Base-by-base conservation (phyloP, 2,888 invertebrate species). In the Troides oblongomaculatus region DNA sequence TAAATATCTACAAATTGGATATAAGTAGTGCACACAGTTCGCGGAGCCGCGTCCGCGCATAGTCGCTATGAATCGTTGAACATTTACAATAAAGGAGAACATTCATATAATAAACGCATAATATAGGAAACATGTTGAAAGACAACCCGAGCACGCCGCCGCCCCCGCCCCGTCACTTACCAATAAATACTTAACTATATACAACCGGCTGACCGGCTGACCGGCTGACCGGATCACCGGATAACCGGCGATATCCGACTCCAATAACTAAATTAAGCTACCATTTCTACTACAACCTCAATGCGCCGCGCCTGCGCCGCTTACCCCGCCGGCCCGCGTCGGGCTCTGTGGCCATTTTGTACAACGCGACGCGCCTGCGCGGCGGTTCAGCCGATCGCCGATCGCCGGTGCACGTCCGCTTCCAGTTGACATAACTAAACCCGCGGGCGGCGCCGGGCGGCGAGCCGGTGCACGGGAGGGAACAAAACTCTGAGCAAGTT, bases 1-100 rank as follows among this genome's bases (percentile, higher is more conserved):
- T 92, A 92, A 88, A 90, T 92, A 92, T 92, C 92, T 92, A 92
- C 92, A 92, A 90, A 90, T 91, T 86, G 89, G 89, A 90, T 86
- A 85, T 86, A 89, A 86, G 84, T 84, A 89, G 89, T 90, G 90
- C 90, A 87, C 86, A 85, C 90, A 88, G 89, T 87, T 78, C 76
- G 84, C 87, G 85, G 85, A 84, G 84, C 85, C 79, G 80, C 80
- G 81, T 84, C 84, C 87, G 78, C 81, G 83, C 80, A 84, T 77
- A 81, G 78, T 79, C 79, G 81, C 84, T 84, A 84, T 86, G 82
- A 85, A 81, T 83, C 66, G 79, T 81, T 77, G 78, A 91, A 90
- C 90, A 91, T 91, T 91, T 91, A 92, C 90, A 92, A 91, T 90
- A 91, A 90, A 90, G 79, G 88, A 85, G 88, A 90, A 91, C 90